Base-by-base conservation (phyloP, 2,797 vertebrate species). In the Carcharodon carcharias region DNA sequence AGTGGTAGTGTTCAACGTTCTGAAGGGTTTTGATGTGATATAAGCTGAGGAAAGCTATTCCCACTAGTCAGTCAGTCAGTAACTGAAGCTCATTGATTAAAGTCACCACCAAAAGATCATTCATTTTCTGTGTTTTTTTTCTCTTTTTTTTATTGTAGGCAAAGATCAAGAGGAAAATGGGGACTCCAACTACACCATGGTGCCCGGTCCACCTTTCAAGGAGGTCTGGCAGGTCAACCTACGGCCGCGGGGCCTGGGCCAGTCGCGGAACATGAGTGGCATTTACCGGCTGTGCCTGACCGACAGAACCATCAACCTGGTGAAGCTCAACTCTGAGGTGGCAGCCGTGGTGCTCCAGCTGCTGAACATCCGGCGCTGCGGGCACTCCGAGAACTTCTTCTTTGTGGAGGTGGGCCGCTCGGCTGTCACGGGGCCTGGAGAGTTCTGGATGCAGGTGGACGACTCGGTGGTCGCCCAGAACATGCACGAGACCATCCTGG, bases 401-500 rank as follows among this genome's bases (percentile, higher is more conserved):
- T 99, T 99, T 7, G 98, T 98, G n/a, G 98, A 99, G 97, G 98
- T 99, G 69, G 98, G 98, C 21, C 98, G 98, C 50, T 99, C 98
- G 0, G 98, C 98, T 0, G 98, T 98, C 91, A 98, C 98, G 0
- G 98, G 98, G 21, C 98, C 98, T 0, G 98, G 98, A 0, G 98
- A 98, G 96, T 98, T 98, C 97, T 98, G 98, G 98, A 98, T 98
- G 98, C 98, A 98, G 97, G 98, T 98, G 96, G 98, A 98, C 91
- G 98, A 98, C 97, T 98, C 98, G 0, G 98, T 98, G 96, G 98
- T 98, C 14, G 98, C 98, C 67, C 98, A 98, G 97, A 98, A 98
- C 97, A 98, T 99, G 98, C 98, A 99, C n/a, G 98, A 99, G 97
- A 98, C 98, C 50, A 97, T 99, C 96, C 97, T 99, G n/a, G 98